These are phyloP conservation scores for Hyles vespertilio DNA, from an alignment of 1,140 invertebrate species.

Conservation along the genomic window DNA sequence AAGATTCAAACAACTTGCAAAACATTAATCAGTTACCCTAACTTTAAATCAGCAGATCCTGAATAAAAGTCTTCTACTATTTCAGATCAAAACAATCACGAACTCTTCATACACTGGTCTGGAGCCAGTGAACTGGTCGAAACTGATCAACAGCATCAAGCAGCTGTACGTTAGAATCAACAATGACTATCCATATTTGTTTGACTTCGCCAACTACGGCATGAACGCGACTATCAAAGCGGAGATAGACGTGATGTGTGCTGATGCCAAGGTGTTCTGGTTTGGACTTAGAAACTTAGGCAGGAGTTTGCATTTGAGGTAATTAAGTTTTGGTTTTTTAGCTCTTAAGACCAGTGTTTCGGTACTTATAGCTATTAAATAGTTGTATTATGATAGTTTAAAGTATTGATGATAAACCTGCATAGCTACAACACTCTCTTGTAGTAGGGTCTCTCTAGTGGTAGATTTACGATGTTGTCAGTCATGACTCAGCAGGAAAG, in stretches of 20 bases:
- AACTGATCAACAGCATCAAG: conserved; percentile 54
- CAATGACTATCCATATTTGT: conserved; percentile 52
- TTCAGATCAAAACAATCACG: conserved; percentile 41
- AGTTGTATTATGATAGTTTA: too few species aligned
- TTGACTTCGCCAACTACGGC: conserved; percentile 49
- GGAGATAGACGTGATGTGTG: conserved; percentile 24
- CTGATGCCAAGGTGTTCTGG: conserved; percentile 45
- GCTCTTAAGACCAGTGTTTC: neutral
- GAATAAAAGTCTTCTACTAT: conserved; percentile 3
- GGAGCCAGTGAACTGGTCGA: conserved; percentile 54
- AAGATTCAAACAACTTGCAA: too few species aligned
- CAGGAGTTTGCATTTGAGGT: conserved; percentile 48
- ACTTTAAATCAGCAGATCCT: too few species aligned
- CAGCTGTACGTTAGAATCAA: conserved; percentile 49
- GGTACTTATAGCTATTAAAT: neutral
- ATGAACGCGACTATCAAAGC: conserved; percentile 33
- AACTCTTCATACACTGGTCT: conserved; percentile 29
- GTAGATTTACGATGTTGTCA: too few species aligned
- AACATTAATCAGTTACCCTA: too few species aligned
- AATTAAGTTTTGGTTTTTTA: conserved; percentile 8
- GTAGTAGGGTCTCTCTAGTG: too few species aligned
- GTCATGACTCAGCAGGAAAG: too few species aligned
- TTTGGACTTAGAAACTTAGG: conserved; percentile 41
- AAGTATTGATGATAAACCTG: too few species aligned
- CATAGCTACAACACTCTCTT: too few species aligned